phyloP scores from a whole-genome alignment of 2,888 invertebrate genomes.

The Pelosia muscerda region DNA sequence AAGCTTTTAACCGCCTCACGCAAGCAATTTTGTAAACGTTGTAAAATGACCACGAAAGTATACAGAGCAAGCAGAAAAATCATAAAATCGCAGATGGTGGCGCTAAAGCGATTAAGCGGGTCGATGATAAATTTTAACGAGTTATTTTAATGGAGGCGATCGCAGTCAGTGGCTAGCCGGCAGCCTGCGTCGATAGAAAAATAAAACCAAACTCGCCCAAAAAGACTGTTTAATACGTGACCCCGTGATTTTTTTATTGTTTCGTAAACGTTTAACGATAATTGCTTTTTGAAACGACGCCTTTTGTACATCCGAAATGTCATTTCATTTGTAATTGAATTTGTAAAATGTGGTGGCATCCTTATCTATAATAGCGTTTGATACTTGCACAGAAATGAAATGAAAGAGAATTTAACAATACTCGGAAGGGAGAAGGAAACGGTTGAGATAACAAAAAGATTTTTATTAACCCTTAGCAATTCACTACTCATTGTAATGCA shows the following conservation, averaged over 20 bases:
- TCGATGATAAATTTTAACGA: slow-evolving; percentile 87
- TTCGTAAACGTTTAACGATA: slow-evolving; percentile 62
- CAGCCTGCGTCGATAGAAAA: slow-evolving; percentile 84
- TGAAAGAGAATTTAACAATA: slow-evolving; percentile 28
- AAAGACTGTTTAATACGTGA: slow-evolving; percentile 77
- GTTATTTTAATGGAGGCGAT: slow-evolving; percentile 87
- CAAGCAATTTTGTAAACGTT: slow-evolving; percentile 79
- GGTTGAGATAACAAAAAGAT: slow-evolving; percentile 22
- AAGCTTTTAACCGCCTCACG: slow-evolving; percentile 70
- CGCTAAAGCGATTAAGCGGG: slow-evolving; percentile 87
- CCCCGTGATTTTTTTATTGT: slow-evolving; percentile 68
- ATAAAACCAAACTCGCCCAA: slow-evolving; percentile 80
- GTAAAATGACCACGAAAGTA: slow-evolving; percentile 84
- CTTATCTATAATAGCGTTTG: slow-evolving; percentile 45
- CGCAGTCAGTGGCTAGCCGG: slow-evolving; percentile 84
- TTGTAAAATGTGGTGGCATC: slow-evolving; percentile 47
- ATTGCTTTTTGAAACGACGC: slow-evolving; percentile 56
- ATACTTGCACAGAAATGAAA: slow-evolving; percentile 32
- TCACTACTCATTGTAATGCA: slow-evolving; percentile 6
- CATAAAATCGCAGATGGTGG: slow-evolving; percentile 87
- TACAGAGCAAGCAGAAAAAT: slow-evolving; percentile 85
- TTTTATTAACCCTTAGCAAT: neutral
- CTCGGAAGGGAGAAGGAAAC: slow-evolving; percentile 15
- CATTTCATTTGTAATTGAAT: slow-evolving; percentile 56
- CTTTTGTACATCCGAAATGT: slow-evolving; percentile 54